phyloP scores from a whole-genome alignment of 2,113 vertebrate genomes.

The Oxyura jamaicensis region DNA sequence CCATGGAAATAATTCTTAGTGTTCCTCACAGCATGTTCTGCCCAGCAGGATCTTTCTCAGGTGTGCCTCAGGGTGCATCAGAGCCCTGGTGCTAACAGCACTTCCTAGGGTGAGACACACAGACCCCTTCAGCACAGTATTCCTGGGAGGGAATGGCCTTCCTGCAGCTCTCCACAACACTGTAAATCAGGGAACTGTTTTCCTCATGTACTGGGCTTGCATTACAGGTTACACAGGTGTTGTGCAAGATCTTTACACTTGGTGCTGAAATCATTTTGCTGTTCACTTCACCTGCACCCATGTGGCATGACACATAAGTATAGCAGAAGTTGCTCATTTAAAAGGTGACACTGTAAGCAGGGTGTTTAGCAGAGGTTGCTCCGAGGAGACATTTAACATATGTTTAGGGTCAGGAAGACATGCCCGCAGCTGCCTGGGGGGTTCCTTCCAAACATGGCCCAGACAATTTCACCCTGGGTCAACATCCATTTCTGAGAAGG shows the following conservation, averaged over 20 bases:
- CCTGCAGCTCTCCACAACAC: neutral
- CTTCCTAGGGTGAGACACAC: neutral
- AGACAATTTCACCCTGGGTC: neutral
- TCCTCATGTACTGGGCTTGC: neutral
- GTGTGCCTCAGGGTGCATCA: neutral
- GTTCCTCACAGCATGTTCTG: neutral
- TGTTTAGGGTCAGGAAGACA: neutral
- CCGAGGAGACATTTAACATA: neutral
- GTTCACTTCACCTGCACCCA: neutral
- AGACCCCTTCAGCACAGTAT: neutral
- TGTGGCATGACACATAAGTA: neutral
- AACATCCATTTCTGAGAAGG: neutral
- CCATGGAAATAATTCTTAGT: accelerated
- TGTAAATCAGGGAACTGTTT: neutral
- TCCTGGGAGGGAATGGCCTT: neutral
- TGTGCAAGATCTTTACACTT: neutral
- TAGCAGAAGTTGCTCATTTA: neutral
- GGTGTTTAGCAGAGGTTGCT: neutral
- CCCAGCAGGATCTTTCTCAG: neutral
- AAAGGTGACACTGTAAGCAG: neutral
- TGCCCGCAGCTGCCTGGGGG: neutral
- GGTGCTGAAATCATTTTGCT: neutral
- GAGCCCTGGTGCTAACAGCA: neutral
- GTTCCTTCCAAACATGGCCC: neutral
- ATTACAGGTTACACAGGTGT: neutral